Evolutionary conservation across 2,113 vertebrate genomes (phyloP).

Genomic region (Toxotes chatareus): DNA sequence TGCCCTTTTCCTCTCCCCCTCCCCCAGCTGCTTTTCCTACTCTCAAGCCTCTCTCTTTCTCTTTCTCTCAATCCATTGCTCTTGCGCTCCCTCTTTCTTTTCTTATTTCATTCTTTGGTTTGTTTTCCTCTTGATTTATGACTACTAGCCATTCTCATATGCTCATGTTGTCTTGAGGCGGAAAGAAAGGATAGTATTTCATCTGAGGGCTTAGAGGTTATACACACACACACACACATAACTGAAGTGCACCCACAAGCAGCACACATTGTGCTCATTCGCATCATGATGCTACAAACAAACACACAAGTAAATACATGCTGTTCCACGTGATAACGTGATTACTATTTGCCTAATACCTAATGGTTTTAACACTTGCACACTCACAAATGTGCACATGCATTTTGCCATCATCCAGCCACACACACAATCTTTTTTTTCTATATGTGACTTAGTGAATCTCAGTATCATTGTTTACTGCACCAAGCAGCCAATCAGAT

Average conservation of each 20-base stretch:
- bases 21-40: neutral
- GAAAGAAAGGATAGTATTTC: constrained; percentile 50
- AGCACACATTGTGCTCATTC: neutral
- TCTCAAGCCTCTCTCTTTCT: neutral
- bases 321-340: neutral
- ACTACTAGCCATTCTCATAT: constrained; percentile 41
- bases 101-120: neutral
- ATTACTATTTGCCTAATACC: neutral
- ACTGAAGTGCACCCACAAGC: neutral
- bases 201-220: constrained; percentile 40
- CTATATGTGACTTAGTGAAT: too few species aligned
- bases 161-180: constrained; percentile 56
- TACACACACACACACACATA: constrained; percentile 10
- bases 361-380: neutral
- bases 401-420: neutral
- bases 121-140: constrained; percentile 58
- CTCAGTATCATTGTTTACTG: neutral
- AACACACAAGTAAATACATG: neutral
- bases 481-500: neutral
- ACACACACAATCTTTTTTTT: neutral
- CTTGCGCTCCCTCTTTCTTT: neutral
- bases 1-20: neutral
- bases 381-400: neutral
- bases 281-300: neutral
- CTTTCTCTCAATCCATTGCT: neutral